Percentiles rank a stretch among this genome's conserved stretches.
Evolutionary conservation across 2,113 vertebrate genomes (phyloP).

Genomic region (Myotis brandtii): DNA sequence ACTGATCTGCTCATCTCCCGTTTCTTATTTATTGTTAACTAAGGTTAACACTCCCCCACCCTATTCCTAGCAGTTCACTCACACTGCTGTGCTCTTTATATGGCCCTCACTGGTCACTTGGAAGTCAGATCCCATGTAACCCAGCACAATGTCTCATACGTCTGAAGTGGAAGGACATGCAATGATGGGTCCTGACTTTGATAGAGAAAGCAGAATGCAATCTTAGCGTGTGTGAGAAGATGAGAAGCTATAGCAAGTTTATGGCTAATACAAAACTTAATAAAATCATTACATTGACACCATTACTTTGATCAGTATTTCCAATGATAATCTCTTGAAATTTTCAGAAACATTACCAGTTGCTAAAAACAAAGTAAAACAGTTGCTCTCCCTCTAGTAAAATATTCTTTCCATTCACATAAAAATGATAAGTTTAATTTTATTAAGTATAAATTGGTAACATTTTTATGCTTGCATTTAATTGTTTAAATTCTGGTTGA

Average conservation of each 20-base stretch:
- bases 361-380: not conserved
- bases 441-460: not conserved
- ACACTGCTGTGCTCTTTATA: not conserved
- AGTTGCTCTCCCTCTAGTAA: not conserved
- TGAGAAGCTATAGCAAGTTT: not conserved
- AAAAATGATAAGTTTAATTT: not conserved
- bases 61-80: not conserved
- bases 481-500: not conserved
- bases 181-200: not conserved
- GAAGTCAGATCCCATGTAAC: not conserved
- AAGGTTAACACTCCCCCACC: not conserved
- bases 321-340: not conserved
- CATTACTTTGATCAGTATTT: not conserved
- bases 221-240: not conserved
- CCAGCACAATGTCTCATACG: not conserved
- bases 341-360: not conserved
- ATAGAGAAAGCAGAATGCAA: not conserved
- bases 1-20: accelerated
- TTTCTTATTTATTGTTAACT: not conserved
- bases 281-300: not conserved
- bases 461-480: not conserved
- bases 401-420: not conserved
- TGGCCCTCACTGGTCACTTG: not conserved
- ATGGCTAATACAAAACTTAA: not conserved
- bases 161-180: not conserved